phyloP scores from a whole-genome alignment of 2,888 invertebrate species.

The Osedax fenrisi region DNA sequence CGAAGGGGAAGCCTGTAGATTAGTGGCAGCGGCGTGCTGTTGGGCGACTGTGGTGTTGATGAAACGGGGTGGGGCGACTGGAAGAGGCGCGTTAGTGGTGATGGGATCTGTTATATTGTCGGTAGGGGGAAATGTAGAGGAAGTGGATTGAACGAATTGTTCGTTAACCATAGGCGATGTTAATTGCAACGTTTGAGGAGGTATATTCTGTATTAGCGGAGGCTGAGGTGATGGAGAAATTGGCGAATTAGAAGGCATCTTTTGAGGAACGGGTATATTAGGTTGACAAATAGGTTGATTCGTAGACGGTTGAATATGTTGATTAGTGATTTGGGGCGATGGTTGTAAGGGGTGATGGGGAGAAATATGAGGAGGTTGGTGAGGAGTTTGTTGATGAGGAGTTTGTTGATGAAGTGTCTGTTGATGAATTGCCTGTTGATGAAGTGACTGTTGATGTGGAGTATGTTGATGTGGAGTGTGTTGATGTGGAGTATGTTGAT shows the following conservation, averaged over 20 bases:
- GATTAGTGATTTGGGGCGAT: not conserved
- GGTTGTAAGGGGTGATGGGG: not conserved
- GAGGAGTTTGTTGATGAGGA: not conserved
- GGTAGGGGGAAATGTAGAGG: not conserved
- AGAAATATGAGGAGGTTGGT: not conserved
- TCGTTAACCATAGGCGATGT: not conserved
- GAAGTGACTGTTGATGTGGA: not conserved
- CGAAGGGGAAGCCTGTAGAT: not conserved
- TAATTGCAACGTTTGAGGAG: not conserved
- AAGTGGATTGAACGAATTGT: not conserved
- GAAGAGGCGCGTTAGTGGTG: not conserved
- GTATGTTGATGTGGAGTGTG: not conserved
- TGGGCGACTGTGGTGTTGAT: conserved; percentile 6
- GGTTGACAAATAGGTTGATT: not conserved
- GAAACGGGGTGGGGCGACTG: not conserved
- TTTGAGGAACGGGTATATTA: not conserved
- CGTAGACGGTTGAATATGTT: not conserved
- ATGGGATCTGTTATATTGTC: not conserved
- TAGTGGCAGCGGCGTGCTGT: not conserved
- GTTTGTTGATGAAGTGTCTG: not conserved
- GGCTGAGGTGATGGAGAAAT: too few relatives aligned
- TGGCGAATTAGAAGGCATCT: not conserved
- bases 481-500: conserved; percentile 19
- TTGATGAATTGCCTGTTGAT: not conserved
- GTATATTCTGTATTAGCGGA: too few relatives aligned